Base-by-base conservation (phyloP, 2,113 vertebrate species). In the Ageneiosus marmoratus region DNA sequence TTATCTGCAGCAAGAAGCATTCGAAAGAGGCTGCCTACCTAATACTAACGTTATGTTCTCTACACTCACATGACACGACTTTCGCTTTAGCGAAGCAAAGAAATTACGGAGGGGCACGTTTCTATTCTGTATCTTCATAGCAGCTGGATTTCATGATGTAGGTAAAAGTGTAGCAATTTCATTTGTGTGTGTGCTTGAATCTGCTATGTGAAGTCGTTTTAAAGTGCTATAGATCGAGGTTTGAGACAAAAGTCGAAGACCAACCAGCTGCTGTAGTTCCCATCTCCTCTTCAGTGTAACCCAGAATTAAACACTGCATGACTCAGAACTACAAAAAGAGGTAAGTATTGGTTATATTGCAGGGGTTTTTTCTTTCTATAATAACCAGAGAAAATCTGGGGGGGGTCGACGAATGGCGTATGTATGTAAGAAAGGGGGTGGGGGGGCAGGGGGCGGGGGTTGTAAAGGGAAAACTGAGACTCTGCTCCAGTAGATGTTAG, bases 381-480 rank as follows among this genome's bases (percentile, higher is more conserved):
- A 15, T 9, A 41, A 51, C 56, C 56, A 65, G 46, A 48, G 58
- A 34, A 53, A 32, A 37, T 37, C 29, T 37, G 73, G 50, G 22
- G n/a, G n/a, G n/a, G n/a, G n/a, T n/a, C n/a, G n/a, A n/a, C n/a
- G n/a, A n/a, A n/a, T n/a, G n/a, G n/a, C n/a, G n/a, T n/a, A 41
- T 67, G 48, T 41, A 34, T 51, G 51, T 58, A 29, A 44, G 34
- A 74, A 20, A 32, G 22, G 16, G n/a, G n/a, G n/a, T n/a, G n/a
- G n/a, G n/a, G n/a, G n/a, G n/a, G n/a, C n/a, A n/a, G n/a, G n/a
- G n/a, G n/a, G n/a, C n/a, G n/a, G n/a, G n/a, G n/a, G n/a, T n/a
- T n/a, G n/a, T n/a, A n/a, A 69, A 6, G 1, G 6, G 77, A 37
- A 72, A 55, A 20, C 41, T 87, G 86, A 85, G 18, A 27, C 65